Percentiles rank a stretch among this genome's conserved stretches.
phyloP scores from a whole-genome alignment of 2,113 vertebrate species.

The Panthera tigris region DNA sequence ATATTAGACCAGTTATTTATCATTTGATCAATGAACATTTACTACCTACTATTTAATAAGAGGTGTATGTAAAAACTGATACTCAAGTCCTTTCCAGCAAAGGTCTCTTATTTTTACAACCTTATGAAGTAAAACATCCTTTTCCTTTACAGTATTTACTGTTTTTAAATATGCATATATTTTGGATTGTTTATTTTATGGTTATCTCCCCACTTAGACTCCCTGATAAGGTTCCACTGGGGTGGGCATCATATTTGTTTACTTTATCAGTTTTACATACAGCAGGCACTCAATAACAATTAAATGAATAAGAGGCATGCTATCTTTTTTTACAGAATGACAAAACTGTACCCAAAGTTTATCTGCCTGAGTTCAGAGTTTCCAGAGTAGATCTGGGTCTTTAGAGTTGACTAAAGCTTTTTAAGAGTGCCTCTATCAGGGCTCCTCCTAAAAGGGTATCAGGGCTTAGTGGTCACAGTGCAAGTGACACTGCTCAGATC shows the following conservation, averaged over 20 bases:
- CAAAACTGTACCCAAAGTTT: background rate
- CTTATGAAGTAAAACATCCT: background rate
- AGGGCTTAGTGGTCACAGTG: background rate
- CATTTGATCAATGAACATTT: background rate
- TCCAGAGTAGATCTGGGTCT: background rate
- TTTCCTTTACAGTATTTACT: background rate
- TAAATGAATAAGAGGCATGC: background rate
- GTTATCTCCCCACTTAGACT: slow-evolving; percentile 11
- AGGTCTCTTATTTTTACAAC: background rate
- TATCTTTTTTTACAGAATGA: background rate
- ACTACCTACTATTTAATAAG: background rate
- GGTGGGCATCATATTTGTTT: background rate
- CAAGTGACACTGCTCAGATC: background rate
- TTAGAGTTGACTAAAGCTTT: background rate
- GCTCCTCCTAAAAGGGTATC: background rate
- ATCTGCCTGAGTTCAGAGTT: background rate
- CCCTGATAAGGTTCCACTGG: background rate
- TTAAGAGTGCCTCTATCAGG: background rate
- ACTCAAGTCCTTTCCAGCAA: background rate
- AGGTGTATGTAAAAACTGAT: background rate
- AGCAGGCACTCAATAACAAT: background rate
- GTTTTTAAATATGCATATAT: background rate
- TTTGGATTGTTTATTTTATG: slow-evolving; percentile 5
- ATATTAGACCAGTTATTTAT: background rate
- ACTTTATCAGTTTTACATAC: background rate